Conservation (phyloP, 2,888 invertebrate species). For the Acrobasis consociella region DNA sequence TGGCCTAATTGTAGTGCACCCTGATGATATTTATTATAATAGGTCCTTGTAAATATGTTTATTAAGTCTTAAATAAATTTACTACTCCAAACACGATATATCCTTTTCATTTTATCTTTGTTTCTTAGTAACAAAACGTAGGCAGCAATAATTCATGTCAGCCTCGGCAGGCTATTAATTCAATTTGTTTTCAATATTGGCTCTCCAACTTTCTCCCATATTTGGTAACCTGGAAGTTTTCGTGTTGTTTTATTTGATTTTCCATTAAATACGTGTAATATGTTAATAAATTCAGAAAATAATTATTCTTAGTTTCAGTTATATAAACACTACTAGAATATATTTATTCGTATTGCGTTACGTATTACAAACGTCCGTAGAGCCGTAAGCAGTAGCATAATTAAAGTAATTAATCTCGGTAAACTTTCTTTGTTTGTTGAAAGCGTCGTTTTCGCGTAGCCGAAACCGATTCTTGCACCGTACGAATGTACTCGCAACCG, state of each 20-base stretch:
- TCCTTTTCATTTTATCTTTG: too few species aligned
- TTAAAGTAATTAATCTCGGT: conserved; percentile 11
- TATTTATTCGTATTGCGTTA: conserved; percentile 4
- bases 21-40: neutral
- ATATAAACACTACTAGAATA: neutral
- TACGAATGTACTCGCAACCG: neutral
- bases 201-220: conserved; percentile 59
- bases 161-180: conserved; percentile 53
- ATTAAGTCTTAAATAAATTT: too few species aligned
- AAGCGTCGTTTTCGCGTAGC: conserved; percentile 9
- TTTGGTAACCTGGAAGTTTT: conserved; percentile 45
- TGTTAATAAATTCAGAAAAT: neutral
- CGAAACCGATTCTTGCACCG: neutral
- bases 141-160: conserved; percentile 56
- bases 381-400: conserved; percentile 10
- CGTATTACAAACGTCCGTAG: neutral
- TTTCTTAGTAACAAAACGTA: conserved; percentile 40
- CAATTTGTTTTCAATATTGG: conserved; percentile 57
- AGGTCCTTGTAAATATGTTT: neutral
- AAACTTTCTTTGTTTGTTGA: conserved; percentile 22
- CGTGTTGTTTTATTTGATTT: conserved; percentile 33
- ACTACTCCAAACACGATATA: too few species aligned
- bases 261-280: neutral
- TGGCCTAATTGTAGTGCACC: conserved; percentile 3
- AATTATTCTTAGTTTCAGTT: neutral